These are phyloP conservation scores for Platysternon megacephalum DNA, from an alignment of 2,113 vertebrate genomes.

Conservation along the genomic window DNA sequence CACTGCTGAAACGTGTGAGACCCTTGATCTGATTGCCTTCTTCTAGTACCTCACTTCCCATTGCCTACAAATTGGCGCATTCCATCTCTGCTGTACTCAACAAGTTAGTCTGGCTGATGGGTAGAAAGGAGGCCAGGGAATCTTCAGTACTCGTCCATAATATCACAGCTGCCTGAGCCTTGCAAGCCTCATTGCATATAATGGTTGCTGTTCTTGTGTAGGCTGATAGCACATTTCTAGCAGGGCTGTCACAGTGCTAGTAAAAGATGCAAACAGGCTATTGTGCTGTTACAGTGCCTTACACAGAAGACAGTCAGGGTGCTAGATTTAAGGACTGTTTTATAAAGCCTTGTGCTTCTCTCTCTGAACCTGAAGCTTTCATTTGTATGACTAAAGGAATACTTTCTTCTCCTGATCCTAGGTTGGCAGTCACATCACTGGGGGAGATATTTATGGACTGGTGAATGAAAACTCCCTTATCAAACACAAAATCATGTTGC, in stretches of 20 bases:
- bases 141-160: not conserved
- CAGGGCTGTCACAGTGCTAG: not conserved
- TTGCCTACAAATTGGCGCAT: not conserved
- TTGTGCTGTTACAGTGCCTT: not conserved
- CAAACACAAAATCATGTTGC: slow-evolving; percentile 97
- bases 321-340: slow-evolving; percentile 31
- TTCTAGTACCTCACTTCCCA: not conserved
- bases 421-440: slow-evolving; percentile 97
- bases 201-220: not conserved
- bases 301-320: not conserved
- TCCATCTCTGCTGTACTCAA: not conserved
- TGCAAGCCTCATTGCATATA: not conserved
- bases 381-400: slow-evolving; percentile 16
- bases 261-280: slow-evolving; percentile 1
- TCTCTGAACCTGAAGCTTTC: slow-evolving; percentile 8
- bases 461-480: slow-evolving; percentile 96
- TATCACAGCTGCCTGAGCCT: not conserved
- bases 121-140: not conserved
- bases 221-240: not conserved
- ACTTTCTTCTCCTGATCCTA: slow-evolving; percentile 61
- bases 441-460: slow-evolving; percentile 94
- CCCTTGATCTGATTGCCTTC: not conserved
- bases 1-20: not conserved
- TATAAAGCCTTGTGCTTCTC: not conserved
- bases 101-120: not conserved